Evolutionary conservation across 2,888 invertebrate genomes (phyloP).

Genomic region (Cephus nigrinus): DNA sequence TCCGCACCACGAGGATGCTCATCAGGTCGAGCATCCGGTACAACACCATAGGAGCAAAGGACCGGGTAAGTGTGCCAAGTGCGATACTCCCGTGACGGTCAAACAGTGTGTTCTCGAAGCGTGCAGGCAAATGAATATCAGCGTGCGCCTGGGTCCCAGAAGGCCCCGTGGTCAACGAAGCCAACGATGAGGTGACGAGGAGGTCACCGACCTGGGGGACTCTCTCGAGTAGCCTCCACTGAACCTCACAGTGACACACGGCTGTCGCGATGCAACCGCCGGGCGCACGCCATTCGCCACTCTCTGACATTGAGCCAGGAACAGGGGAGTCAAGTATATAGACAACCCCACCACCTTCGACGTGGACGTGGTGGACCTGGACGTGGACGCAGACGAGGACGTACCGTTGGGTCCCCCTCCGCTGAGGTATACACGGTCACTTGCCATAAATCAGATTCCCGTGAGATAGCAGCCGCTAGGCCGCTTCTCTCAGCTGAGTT

Average conservation of each 20-base stretch:
- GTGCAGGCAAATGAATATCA: slow-evolving; percentile 15
- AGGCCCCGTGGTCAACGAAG: slow-evolving; percentile 12
- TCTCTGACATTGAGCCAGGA: slow-evolving; percentile 38
- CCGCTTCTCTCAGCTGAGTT: slow-evolving; percentile 59
- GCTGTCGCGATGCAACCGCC: slow-evolving; percentile 27
- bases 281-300: slow-evolving; percentile 19
- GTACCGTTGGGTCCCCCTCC: neutral
- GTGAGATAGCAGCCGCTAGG: slow-evolving; percentile 60
- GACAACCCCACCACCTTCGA: slow-evolving; percentile 24
- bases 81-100: slow-evolving; percentile 5
- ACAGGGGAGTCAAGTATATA: slow-evolving; percentile 16
- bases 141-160: slow-evolving; percentile 15
- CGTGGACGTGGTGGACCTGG: slow-evolving; percentile 16
- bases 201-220: slow-evolving; percentile 36
- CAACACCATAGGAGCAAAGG: neutral
- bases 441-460: slow-evolving; percentile 65
- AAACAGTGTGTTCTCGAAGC: slow-evolving; percentile 6
- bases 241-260: slow-evolving; percentile 34
- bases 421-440: slow-evolving; percentile 38
- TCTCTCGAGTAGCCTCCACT: slow-evolving; percentile 20
- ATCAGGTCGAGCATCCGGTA: neutral
- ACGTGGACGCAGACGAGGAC: neutral
- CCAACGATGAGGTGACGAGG: slow-evolving; percentile 26
- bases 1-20: neutral
- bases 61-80: slow-evolving; percentile 3